Evolutionary conservation across 2,113 vertebrate species (phyloP).

Genomic region (Carettochelys insculpta): DNA sequence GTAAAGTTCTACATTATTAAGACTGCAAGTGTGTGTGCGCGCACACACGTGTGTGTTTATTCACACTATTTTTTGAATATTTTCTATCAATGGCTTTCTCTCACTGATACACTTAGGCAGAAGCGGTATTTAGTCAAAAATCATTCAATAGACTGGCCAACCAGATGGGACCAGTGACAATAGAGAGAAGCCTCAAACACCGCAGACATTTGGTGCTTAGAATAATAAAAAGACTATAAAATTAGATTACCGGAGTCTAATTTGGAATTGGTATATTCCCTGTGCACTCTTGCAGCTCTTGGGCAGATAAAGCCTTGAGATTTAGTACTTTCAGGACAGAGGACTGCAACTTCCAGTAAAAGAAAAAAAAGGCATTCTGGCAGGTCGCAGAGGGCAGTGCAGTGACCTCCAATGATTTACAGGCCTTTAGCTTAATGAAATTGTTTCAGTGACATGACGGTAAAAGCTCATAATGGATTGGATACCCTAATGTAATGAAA

Average conservation of each 20-base stretch:
- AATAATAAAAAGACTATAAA: conserved; percentile 96
- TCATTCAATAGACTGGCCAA: conserved; percentile 78
- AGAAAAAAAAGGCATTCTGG: conserved; percentile 82
- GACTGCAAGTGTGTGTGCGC: conserved; percentile 34
- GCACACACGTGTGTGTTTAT: background rate
- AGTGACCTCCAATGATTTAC: conserved; percentile 98
- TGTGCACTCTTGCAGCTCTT: conserved; percentile 77
- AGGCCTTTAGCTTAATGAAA: conserved; percentile 99
- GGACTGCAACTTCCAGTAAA: conserved; percentile 93
- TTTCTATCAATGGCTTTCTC: conserved; percentile 66
- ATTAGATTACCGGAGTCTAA: conserved; percentile 91
- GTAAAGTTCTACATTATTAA: conserved; percentile 62
- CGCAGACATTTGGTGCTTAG: conserved; percentile 89
- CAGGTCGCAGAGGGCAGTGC: conserved; percentile 84
- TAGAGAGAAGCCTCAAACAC: conserved; percentile 84
- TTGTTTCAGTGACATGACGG: conserved; percentile 99
- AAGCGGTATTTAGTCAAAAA: conserved; percentile 76
- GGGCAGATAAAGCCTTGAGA: conserved; percentile 84
- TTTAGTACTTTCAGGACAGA: conserved; percentile 83
- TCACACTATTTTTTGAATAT: background rate
- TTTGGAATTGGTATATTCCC: conserved; percentile 85
- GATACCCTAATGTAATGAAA: conserved; percentile 99
- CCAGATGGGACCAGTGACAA: conserved; percentile 88
- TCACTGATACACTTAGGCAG: conserved; percentile 70
- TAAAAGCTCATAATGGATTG: conserved; percentile 99